These are phyloP conservation scores for Eretmocerus hayati DNA, from an alignment of 2,888 invertebrate genomes.

Conservation along the genomic window DNA sequence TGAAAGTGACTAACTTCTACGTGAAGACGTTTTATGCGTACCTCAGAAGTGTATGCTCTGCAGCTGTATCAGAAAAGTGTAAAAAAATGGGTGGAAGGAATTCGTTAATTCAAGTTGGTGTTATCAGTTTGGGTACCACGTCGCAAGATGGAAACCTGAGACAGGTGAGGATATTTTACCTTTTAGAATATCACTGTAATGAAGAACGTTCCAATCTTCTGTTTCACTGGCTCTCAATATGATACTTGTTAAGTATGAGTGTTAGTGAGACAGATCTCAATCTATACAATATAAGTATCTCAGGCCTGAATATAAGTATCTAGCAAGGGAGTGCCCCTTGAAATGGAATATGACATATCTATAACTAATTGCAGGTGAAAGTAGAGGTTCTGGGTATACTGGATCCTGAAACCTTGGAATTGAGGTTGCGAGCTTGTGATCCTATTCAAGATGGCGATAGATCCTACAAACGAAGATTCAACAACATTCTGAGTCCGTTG, in stretches of 20 bases:
- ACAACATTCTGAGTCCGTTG: constrained; percentile 74
- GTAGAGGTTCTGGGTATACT: constrained; percentile 81
- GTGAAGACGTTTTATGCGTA: constrained; percentile 63
- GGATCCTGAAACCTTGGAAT: constrained; percentile 59
- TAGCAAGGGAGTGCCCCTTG: too few relatives aligned
- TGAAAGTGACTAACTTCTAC: constrained; percentile 67
- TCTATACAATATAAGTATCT: too few relatives aligned
- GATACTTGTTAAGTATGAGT: too few relatives aligned
- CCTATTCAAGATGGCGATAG: constrained; percentile 71
- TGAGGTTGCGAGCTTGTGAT: constrained; percentile 76
- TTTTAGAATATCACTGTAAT: not conserved
- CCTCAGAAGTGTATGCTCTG: constrained; percentile 70
- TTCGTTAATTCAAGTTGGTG: constrained; percentile 56
- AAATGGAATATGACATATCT: too few relatives aligned
- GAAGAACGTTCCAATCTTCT: not conserved
- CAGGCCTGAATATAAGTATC: too few relatives aligned
- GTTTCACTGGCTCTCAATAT: not conserved
- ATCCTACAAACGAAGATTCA: constrained; percentile 73
- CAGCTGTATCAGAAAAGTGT: constrained; percentile 72
- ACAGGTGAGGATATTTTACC: too few relatives aligned
- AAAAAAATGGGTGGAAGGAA: constrained; percentile 62
- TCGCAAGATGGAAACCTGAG: constrained; percentile 60
- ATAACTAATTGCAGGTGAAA: constrained; percentile 55
- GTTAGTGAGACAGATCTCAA: too few relatives aligned
- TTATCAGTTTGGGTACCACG: constrained; percentile 81